Evolutionary conservation across 1,140 invertebrate genomes (phyloP), one percentile per base, ranked within the genome.

Genomic region (Choristoneura fumiferana): DNA sequence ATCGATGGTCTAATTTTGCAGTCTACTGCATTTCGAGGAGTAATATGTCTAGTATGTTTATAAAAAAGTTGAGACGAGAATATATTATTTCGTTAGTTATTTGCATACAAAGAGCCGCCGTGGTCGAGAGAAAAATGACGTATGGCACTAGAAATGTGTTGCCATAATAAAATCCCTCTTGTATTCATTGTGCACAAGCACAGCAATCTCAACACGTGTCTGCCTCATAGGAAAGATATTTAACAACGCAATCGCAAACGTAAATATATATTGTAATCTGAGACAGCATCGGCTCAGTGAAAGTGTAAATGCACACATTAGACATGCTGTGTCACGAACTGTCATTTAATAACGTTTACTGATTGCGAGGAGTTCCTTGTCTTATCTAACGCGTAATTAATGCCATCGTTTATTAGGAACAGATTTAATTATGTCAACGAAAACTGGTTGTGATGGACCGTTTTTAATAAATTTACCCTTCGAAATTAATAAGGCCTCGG

Each of bases 251-350:
- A 49, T 29, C 43, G 43, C 43, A 22, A 13, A 12, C n/a, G 3
- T 33, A 22, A 49, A 49, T 49, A 22, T 49, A 49, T 49, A 12
- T 12, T 49, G 12, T n/a, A 12, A 49, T 49, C 43, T 33, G 22
- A 13, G 17, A 29, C 22, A 29, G 22, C 6, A 49, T 33, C 43
- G 18, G 22, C 12, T 49, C 22, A 49, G 43, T 49, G 43, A 49
- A 49, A 49, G 43, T 49, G 43, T 49, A 33, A 49, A 49, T 22
- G 43, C 14, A 12, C 12, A 49, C 43, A 49, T 49, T 49, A 49
- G 18, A 49, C 18, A 49, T 49, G 18, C 43, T 29, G 14, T 49
- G 18, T 49, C 43, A 49, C 43, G 43, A 49, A 49, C 10, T 29
- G 43, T n/a, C 12, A 45, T 10, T 18, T 45, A 45, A 45, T 45